Conservation (phyloP, 2,797 vertebrate genomes). For the Poeciliopsis gracilis region DNA sequence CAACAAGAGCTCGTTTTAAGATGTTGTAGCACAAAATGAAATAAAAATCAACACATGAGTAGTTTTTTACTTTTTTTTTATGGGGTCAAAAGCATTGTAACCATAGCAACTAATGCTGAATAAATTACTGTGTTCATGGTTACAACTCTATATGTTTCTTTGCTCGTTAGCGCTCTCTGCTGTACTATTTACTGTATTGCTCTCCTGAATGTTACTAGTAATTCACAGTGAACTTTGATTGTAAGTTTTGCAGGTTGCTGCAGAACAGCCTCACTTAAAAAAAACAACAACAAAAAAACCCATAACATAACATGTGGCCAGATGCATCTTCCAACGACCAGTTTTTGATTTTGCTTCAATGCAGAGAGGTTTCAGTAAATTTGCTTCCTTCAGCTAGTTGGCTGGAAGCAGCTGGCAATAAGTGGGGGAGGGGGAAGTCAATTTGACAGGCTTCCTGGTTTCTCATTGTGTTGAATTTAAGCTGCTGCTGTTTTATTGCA, state of each 20-base stretch:
- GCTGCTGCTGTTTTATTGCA: background rate
- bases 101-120: too few relatives aligned
- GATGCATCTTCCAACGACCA: background rate
- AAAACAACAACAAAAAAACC: too few relatives aligned
- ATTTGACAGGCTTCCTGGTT: background rate
- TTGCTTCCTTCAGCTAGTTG: background rate
- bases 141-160: too few relatives aligned
- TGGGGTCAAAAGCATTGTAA: too few relatives aligned
- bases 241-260: too few relatives aligned
- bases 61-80: too few relatives aligned
- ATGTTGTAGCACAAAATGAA: too few relatives aligned
- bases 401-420: background rate
- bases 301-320: background rate
- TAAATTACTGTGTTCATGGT: too few relatives aligned
- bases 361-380: background rate
- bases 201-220: background rate
- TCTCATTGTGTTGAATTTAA: background rate
- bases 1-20: too few relatives aligned
- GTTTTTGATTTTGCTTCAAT: background rate
- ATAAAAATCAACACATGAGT: too few relatives aligned
- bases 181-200: background rate
- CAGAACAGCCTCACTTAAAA: too few relatives aligned
- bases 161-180: background rate
- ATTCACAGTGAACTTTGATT: background rate
- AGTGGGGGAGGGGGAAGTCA: background rate